phyloP scores from a whole-genome alignment of 1,140 invertebrate genomes.

The Bombus superbus region DNA sequence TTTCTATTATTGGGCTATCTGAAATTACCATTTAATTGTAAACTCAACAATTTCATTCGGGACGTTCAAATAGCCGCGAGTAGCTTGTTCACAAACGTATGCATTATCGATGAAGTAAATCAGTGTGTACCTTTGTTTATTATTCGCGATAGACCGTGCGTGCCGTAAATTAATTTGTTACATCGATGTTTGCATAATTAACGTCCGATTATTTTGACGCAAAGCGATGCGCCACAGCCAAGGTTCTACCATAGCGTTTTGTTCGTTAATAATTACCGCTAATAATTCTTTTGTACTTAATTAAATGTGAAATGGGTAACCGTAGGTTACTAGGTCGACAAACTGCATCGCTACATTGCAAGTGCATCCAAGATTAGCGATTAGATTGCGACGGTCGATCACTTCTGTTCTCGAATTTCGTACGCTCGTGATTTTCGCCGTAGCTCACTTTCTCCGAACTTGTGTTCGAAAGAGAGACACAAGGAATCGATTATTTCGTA shows the following conservation, averaged over 20 bases:
- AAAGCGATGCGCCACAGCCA: not conserved
- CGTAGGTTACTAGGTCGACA: conserved; percentile 35
- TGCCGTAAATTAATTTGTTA: conserved; percentile 5
- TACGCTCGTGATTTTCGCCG: not conserved
- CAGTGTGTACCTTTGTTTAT: not conserved
- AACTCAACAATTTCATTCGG: not conserved
- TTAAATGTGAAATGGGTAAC: conserved; percentile 31
- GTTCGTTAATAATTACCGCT: not conserved
- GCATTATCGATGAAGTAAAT: not conserved
- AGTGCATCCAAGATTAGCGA: conserved; percentile 38
- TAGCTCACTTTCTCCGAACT: not conserved
- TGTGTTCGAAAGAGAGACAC: too few species aligned
- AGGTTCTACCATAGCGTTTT: not conserved
- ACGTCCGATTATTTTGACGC: not conserved
- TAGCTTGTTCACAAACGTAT: not conserved
- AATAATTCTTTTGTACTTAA: conserved; percentile 32
- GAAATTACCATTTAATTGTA: not conserved
- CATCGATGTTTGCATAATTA: not conserved
- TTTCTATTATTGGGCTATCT: not conserved
- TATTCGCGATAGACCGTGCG: not conserved
- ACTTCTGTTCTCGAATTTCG: conserved; percentile 15
- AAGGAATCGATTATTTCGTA: not conserved
- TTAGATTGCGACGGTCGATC: conserved; percentile 26
- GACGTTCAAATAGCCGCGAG: not conserved
- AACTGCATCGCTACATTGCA: conserved; percentile 31